Evolutionary conservation across 2,888 invertebrate genomes (phyloP).

Genomic region (Gandaritis pyraliata): DNA sequence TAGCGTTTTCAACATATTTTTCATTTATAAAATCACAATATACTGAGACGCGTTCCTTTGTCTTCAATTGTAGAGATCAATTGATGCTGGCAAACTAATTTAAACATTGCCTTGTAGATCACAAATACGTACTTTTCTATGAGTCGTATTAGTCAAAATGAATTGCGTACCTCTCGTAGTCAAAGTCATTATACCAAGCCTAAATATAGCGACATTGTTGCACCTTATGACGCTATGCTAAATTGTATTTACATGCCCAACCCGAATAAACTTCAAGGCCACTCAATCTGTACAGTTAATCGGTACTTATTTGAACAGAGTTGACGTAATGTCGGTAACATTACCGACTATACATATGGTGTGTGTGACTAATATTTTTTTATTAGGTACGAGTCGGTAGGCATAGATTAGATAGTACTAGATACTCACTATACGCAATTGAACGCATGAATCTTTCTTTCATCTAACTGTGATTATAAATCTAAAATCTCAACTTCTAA

Average conservation of each 20-base stretch:
- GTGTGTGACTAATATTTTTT: too few relatives aligned
- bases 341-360: too few relatives aligned
- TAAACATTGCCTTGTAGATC: constrained; percentile 27
- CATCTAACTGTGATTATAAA: too few relatives aligned
- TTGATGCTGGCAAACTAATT: constrained; percentile 40
- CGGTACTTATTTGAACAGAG: background rate
- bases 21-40: constrained; percentile 6
- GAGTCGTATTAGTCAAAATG: constrained; percentile 18
- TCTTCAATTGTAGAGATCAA: constrained; percentile 27
- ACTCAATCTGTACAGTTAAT: background rate
- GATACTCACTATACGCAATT: too few relatives aligned
- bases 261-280: background rate
- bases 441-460: too few relatives aligned
- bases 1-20: constrained; percentile 38
- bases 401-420: too few relatives aligned
- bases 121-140: constrained; percentile 13
- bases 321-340: background rate
- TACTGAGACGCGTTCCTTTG: constrained; percentile 16
- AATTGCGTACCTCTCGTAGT: constrained; percentile 5
- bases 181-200: background rate
- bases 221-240: background rate
- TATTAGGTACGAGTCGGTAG: too few relatives aligned
- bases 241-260: background rate
- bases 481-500: too few relatives aligned
- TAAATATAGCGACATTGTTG: background rate